A percentile compares a stretch with the other conserved stretches of the same genome.
These are phyloP conservation scores for Dinocampus coccinellae DNA, from an alignment of 2,888 invertebrate genomes.

Conservation along the genomic window DNA sequence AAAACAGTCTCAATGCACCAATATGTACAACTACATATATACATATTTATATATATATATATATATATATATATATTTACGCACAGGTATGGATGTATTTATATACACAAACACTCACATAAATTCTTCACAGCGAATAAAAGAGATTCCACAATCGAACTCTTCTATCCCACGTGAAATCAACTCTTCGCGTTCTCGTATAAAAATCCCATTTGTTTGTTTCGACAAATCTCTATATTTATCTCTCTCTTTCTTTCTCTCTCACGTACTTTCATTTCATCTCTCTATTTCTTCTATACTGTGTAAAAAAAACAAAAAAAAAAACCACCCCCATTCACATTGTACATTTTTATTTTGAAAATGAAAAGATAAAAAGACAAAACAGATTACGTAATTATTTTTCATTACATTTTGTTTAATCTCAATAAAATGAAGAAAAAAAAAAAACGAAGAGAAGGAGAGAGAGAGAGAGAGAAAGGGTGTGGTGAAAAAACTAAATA, in stretches of 20 bases:
- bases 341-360: background rate
- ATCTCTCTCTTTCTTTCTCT: background rate
- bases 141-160: slow-evolving; percentile 49
- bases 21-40: slow-evolving; percentile 11
- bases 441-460: background rate
- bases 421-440: background rate
- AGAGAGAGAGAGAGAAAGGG: too few species aligned
- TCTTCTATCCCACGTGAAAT: slow-evolving; percentile 40
- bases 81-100: too few species aligned
- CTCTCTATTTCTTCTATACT: background rate
- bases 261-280: background rate
- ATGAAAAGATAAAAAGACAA: too few species aligned
- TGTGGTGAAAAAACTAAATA: too few species aligned
- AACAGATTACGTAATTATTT: slow-evolving; percentile 13
- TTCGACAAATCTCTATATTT: slow-evolving; percentile 28
- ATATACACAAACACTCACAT: slow-evolving; percentile 21
- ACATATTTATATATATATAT: background rate
- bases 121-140: slow-evolving; percentile 42
- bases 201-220: slow-evolving; percentile 36
- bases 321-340: background rate
- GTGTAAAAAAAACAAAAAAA: background rate
- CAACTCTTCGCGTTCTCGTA: slow-evolving; percentile 39
- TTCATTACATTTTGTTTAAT: background rate
- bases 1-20: slow-evolving; percentile 20
- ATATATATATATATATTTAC: background rate